Conservation (phyloP, 2,797 vertebrate species). For the Melanotaenia nigrans region DNA sequence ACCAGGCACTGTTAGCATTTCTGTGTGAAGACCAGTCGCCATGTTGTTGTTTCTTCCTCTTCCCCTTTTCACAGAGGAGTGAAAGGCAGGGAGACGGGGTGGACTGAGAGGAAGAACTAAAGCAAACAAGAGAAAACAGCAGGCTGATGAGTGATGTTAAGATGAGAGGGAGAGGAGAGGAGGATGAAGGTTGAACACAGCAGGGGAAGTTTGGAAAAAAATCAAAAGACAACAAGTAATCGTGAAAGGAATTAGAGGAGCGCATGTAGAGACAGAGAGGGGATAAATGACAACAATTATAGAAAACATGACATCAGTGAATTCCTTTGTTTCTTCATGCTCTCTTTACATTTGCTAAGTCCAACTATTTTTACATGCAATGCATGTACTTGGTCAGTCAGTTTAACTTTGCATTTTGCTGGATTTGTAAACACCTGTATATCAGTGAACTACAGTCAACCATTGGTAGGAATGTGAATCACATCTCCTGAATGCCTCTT, state of each 20-base stretch:
- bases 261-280: conserved; percentile 38
- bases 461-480: background rate
- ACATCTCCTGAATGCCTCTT: background rate
- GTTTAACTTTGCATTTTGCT: background rate
- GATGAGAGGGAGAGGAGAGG: conserved; percentile 37
- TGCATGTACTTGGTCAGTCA: background rate
- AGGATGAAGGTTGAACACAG: conserved; percentile 43
- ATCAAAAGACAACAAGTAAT: conserved; percentile 59
- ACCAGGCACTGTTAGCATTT: conserved; percentile 29
- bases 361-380: background rate
- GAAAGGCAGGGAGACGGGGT: conserved; percentile 46
- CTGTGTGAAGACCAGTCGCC: conserved; percentile 46
- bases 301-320: conserved; percentile 29
- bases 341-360: background rate
- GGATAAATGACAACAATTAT: conserved; percentile 55
- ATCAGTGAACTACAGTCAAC: conserved; percentile 9
- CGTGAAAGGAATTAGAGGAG: conserved; percentile 54
- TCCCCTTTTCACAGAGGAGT: conserved; percentile 43
- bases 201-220: conserved; percentile 41
- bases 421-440: conserved; percentile 8
- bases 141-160: conserved; percentile 56
- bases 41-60: conserved; percentile 53
- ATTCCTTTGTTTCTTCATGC: background rate
- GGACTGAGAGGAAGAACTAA: conserved; percentile 45
- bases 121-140: conserved; percentile 48